Evolutionary conservation across 2,888 invertebrate genomes (phyloP), one percentile per base, ranked within the genome.

Genomic region (Romanomermis culicivorax): DNA sequence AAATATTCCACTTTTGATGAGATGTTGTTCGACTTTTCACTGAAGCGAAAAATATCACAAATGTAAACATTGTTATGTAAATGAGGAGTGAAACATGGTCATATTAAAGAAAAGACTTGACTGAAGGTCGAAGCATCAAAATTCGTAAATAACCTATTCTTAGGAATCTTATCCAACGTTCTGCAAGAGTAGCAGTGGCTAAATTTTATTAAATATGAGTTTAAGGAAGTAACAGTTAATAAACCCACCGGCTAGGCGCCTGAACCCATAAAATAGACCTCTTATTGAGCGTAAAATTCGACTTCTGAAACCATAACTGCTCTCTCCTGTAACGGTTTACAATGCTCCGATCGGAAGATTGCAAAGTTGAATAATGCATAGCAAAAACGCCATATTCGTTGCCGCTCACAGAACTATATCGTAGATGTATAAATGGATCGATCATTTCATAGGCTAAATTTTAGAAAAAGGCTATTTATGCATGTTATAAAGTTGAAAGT

Each of bases 1-100:
- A 84, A 84, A 59, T 93, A 79, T 0, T 83, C 81, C 51, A 93
- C 81, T 74, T 52, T 91, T 77, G 65, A 86, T n/a, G n/a, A n/a
- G n/a, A n/a, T n/a, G 58, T 86, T 83, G 1, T 72, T 70, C 2
- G 79, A 77, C 11, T 36, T 14, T 58, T 68, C 68, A 1, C 59
- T 56, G 11, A 61, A 26, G 66, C 66, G 64, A n/a, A n/a, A n/a
- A n/a, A n/a, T n/a, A n/a, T n/a, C n/a, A n/a, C n/a, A n/a, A n/a
- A n/a, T n/a, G n/a, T n/a, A n/a, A n/a, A n/a, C n/a, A n/a, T n/a
- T n/a, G n/a, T n/a, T n/a, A n/a, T n/a, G n/a, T n/a, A n/a, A n/a
- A n/a, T n/a, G n/a, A n/a, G n/a, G n/a, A n/a, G n/a, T n/a, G n/a
- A n/a, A n/a, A n/a, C n/a, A n/a, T n/a, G n/a, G n/a, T n/a, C n/a